These are phyloP conservation scores for Lota lota DNA, from an alignment of 2,113 vertebrate genomes.

Conservation along the genomic window DNA sequence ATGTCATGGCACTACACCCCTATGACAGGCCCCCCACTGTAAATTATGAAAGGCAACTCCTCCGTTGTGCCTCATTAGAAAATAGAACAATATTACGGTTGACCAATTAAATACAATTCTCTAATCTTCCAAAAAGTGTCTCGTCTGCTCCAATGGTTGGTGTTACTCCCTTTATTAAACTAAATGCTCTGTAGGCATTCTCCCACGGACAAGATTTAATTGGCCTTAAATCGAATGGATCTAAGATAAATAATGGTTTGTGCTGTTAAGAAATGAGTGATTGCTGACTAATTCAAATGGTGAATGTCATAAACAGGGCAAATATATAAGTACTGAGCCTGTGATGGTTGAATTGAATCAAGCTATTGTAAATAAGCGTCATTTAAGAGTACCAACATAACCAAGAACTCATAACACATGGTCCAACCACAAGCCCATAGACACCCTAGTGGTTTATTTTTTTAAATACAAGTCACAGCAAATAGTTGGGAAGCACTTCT, in stretches of 20 bases:
- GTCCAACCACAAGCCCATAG: slow-evolving; percentile 19
- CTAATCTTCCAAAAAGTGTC: slow-evolving; percentile 70
- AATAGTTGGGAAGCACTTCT: slow-evolving; percentile 58
- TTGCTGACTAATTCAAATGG: not conserved
- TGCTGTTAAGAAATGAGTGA: slow-evolving; percentile 27
- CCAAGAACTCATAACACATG: slow-evolving; percentile 25
- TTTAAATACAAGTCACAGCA: slow-evolving; percentile 52
- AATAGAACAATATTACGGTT: slow-evolving; percentile 69
- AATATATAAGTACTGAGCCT: not conserved
- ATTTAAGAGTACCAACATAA: slow-evolving; percentile 31
- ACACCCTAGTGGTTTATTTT: slow-evolving; percentile 41
- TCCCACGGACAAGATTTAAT: slow-evolving; percentile 62
- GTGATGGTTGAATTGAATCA: not conserved
- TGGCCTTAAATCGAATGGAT: slow-evolving; percentile 74
- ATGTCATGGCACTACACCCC: not conserved
- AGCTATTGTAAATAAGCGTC: not conserved
- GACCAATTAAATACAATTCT: slow-evolving; percentile 73
- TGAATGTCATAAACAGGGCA: no score
- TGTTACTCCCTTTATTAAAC: slow-evolving; percentile 53
- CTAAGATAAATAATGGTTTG: slow-evolving; percentile 72
- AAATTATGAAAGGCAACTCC: slow-evolving; percentile 52
- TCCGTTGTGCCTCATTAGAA: slow-evolving; percentile 62
- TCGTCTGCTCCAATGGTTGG: slow-evolving; percentile 55
- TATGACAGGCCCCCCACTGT: slow-evolving; percentile 29
- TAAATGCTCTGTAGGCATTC: slow-evolving; percentile 64